These are phyloP conservation scores for Conus betulinus DNA, from an alignment of 1,140 invertebrate species.

Conservation along the genomic window DNA sequence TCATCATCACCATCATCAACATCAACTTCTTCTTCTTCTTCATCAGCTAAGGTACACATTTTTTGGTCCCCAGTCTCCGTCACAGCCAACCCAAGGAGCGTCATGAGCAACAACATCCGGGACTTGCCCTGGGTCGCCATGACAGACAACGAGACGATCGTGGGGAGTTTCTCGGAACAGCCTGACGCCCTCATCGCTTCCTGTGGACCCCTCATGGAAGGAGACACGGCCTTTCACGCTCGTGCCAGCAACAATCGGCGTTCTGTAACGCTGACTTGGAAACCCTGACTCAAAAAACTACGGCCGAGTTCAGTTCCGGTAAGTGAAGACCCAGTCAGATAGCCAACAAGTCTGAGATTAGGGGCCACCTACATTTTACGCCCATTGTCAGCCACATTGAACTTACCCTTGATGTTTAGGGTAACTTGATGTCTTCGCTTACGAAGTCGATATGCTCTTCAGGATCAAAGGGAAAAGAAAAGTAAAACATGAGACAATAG, in stretches of 20 bases:
- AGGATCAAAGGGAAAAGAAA: too few relatives aligned
- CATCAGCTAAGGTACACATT: too few relatives aligned
- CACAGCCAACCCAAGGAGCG: not conserved
- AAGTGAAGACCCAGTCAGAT: not conserved
- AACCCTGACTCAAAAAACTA: slow-evolving; percentile 19
- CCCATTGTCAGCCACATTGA: too few relatives aligned
- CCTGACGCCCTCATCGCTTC: slow-evolving; percentile 27
- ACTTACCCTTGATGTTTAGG: too few relatives aligned
- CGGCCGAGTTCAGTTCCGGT: slow-evolving; percentile 33
- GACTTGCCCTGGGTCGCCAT: slow-evolving; percentile 30
- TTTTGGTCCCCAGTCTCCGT: not conserved
- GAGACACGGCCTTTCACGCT: slow-evolving; percentile 26
- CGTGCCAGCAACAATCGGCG: not conserved
- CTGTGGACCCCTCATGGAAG: slow-evolving; percentile 31
- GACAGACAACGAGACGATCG: slow-evolving; percentile 29
- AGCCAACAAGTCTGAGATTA: too few relatives aligned
- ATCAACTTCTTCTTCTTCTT: too few relatives aligned
- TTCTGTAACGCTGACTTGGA: slow-evolving; percentile 10
- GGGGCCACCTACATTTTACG: too few relatives aligned
- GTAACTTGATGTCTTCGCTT: too few relatives aligned
- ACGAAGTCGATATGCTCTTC: too few relatives aligned
- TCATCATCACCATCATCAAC: too few relatives aligned
- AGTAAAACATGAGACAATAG: too few relatives aligned
- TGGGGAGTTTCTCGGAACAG: slow-evolving; percentile 33
- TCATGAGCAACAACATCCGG: slow-evolving; percentile 20